These are phyloP conservation scores for Scytalopus superciliaris DNA, from an alignment of 2,113 vertebrate genomes.

Conservation along the genomic window DNA sequence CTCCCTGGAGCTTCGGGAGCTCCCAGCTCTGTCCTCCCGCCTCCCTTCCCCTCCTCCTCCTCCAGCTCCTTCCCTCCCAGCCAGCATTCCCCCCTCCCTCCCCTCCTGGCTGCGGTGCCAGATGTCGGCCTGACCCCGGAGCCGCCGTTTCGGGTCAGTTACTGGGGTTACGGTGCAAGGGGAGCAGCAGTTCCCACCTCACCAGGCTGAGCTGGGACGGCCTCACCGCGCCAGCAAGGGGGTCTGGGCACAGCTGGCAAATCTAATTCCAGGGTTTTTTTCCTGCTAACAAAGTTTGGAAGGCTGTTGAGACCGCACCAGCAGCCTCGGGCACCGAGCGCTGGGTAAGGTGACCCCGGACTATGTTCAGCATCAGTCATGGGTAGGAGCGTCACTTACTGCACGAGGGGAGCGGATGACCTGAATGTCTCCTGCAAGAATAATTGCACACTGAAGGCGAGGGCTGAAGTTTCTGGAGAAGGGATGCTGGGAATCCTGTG, in stretches of 20 bases:
- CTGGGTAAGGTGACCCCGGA: neutral
- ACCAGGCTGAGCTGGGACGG: accelerated
- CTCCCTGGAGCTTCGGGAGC: neutral
- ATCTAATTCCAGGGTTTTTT: neutral
- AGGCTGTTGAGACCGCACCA: accelerated
- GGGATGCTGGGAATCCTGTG: neutral
- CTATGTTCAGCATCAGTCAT: neutral
- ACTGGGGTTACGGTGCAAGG: neutral
- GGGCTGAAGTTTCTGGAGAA: neutral
- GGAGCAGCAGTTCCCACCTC: neutral
- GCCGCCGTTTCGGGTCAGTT: neutral
- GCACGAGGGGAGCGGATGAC: neutral
- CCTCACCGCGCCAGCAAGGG: accelerated
- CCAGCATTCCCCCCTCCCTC: neutral
- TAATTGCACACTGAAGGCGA: neutral
- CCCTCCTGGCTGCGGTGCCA: neutral
- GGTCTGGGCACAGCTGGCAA: neutral
- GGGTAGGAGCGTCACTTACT: neutral
- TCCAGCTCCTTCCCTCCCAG: neutral
- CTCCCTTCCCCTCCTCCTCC: neutral
- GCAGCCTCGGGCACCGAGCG: neutral
- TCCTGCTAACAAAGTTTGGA: neutral
- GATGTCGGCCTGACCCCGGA: conserved; percentile 43
- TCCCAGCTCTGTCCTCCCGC: neutral
- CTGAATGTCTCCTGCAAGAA: conserved; percentile 6